These are phyloP conservation scores for Cryptocheilus praepositus DNA, from an alignment of 2,888 invertebrate species.

Conservation along the genomic window DNA sequence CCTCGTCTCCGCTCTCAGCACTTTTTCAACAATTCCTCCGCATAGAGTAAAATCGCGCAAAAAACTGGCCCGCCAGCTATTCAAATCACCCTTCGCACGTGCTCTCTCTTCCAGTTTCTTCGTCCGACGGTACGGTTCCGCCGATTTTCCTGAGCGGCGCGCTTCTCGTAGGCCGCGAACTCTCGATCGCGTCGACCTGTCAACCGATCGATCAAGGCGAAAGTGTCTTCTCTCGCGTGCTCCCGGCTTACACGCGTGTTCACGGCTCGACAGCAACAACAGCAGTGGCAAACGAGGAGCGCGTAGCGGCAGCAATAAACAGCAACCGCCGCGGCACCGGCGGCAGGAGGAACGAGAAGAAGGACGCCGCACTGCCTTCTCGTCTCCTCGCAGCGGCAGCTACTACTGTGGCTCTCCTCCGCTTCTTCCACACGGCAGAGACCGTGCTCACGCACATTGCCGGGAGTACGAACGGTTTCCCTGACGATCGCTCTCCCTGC, in stretches of 20 bases:
- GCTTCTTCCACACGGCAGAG: conserved; percentile 20
- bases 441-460: conserved; percentile 26
- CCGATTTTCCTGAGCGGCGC: too few species aligned
- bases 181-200: too few species aligned
- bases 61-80: too few species aligned
- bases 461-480: conserved; percentile 42
- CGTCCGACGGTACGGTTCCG: too few species aligned
- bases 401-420: conserved; percentile 42
- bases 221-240: too few species aligned
- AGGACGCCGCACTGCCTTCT: conserved; percentile 37
- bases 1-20: too few species aligned
- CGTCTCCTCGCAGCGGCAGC: conserved; percentile 40
- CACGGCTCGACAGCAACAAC: conserved; percentile 1
- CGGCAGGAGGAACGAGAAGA: conserved; percentile 17
- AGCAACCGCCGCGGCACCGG: neutral
- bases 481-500: conserved; percentile 24
- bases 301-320: conserved; percentile 23
- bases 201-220: too few species aligned
- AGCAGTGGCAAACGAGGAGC: neutral
- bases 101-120: too few species aligned
- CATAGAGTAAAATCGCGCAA: too few species aligned
- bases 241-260: conserved; percentile 3
- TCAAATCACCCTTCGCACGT: too few species aligned
- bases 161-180: too few species aligned
- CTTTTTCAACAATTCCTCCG: too few species aligned